Conservation (phyloP, 2,797 vertebrate genomes). For the Myotis vivesi region DNA sequence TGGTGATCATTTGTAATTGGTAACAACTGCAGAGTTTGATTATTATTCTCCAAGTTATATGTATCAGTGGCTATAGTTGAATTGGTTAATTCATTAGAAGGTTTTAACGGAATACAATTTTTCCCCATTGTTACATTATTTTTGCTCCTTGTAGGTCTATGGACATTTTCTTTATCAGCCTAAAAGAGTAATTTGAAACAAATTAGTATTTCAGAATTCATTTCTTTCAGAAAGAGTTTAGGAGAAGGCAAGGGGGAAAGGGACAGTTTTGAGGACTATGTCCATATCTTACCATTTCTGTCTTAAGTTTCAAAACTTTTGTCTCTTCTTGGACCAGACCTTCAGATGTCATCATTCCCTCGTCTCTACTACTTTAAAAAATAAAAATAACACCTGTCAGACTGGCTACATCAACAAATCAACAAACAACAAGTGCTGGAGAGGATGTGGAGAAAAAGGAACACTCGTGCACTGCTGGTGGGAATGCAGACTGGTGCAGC, state of each 20-base stretch:
- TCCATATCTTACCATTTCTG: slow-evolving; percentile 79
- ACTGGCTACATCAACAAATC: no score
- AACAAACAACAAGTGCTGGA: no score
- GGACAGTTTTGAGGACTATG: background rate
- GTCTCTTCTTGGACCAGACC: slow-evolving; percentile 66
- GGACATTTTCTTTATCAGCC: slow-evolving; percentile 83
- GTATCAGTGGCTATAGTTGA: background rate
- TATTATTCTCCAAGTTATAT: slow-evolving; percentile 42
- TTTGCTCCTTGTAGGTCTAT: slow-evolving; percentile 38
- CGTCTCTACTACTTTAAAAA: slow-evolving; percentile 58
- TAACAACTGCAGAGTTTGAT: slow-evolving; percentile 16
- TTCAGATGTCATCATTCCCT: slow-evolving; percentile 66
- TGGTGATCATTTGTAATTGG: slow-evolving; percentile 62
- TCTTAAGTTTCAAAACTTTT: slow-evolving; percentile 62
- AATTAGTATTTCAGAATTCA: slow-evolving; percentile 46
- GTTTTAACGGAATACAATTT: slow-evolving; percentile 58
- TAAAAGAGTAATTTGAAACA: slow-evolving; percentile 75
- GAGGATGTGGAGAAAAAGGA: no score
- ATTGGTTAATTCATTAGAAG: slow-evolving; percentile 61
- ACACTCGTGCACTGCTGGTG: no score
- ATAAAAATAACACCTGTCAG: no score
- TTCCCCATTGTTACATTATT: slow-evolving; percentile 51
- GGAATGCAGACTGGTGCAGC: no score
- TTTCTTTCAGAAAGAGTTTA: slow-evolving; percentile 30
- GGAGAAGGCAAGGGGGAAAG: background rate